Evolutionary conservation across 2,797 vertebrate species (phyloP), one percentile per base, ranked within the genome.

Genomic region (Neomorphus geoffroyi): DNA sequence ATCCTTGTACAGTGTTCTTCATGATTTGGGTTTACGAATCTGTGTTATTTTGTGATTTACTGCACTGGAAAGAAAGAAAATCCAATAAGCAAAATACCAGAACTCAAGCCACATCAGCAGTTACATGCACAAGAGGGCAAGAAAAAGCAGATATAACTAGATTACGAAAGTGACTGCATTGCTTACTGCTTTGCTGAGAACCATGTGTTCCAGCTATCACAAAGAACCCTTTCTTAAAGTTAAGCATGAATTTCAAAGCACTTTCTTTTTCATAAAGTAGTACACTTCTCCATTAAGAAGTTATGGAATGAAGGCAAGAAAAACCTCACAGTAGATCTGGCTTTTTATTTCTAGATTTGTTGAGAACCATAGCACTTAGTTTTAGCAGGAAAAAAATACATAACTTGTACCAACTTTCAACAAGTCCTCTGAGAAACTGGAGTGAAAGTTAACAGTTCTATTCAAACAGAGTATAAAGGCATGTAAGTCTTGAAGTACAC

Each of bases 61-160:
- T 78, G 32, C 35, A 90, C 1, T 70, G 33, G 39, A 92, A 85
- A 85, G 17, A 72, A 75, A 84, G 69, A 53, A 73, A 69, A 88
- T 65, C 43, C 57, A 92, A 13, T 43, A 72, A 46, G 43, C 30
- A 86, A 48, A 93, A 90, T 50, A 93, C 22, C 56, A 72, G 80
- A 92, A 91, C 54, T 35, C 90, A 93, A 94, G 92, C 82, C 80
- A 51, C 66, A 81, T 94, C 77, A 94, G 90, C 82, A 94, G 82
- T 62, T 72, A 86, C n/a, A 32, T 43, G 69, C 30, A 88, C 41
- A 88, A 75, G 33, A 77, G 48, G 45, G 69, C 69, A 90, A 83
- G 73, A 66, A 89, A 91, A 89, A 78, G 61, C 61, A 87, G 82
- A 86, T 85, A 92, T 41, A 94, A 85, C 30, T 5, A 81, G 90